Evolutionary conservation across 37 sponge, comb jelly and placozoan species (phyloP), one percentile per base, ranked within the genome.

Genomic region (Dysidea cf. avara): DNA sequence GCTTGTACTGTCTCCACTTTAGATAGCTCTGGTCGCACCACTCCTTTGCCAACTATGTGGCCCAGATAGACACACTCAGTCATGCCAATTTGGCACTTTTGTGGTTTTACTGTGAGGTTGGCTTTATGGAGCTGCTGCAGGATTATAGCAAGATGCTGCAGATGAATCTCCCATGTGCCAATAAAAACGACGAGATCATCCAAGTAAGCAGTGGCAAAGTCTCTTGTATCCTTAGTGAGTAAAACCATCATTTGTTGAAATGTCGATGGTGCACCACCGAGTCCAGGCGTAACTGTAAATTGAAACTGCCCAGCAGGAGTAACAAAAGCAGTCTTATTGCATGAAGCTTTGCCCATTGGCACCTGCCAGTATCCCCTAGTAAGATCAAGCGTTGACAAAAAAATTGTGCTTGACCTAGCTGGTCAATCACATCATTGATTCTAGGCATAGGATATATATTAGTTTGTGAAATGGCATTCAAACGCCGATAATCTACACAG

Each of bases 11-110:
- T 38, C 37, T 64, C 55, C 11, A 64, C 66, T 36, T 75, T 75
- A 16, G 38, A 17, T 0, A 28, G 62, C 14, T 74, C 75, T 25
- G 62, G 76, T 35, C 50, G 50, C 38, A 75, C 36, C 7, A 20
- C n/a, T 6, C 64, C 52, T 6, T 32, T 50, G 25, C 76, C 79
- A n/a, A 78, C 46, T 31, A 57, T 52, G 56, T 78, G 79, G 16
- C 76, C 76, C 48, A 43, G 46, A 9, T 43, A 43, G 46, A 43
- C 46, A 43, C 46, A 43, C 9, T 43, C 46, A 43, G 46, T 9
- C 46, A 43, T 43, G 46, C 46, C 46, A 43, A 43, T 5, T 9
- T 43, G 46, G 46, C 46, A 43, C 46, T 43, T 43, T 9, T 43
- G 46, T 43, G 46, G 46, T 9, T 43, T 43, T 43, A 43, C 7